A percentile compares a stretch with the other conserved stretches of the same genome.
These are phyloP conservation scores for Thripadectes ignobilis DNA, from an alignment of 2,797 vertebrate genomes.

Conservation along the genomic window DNA sequence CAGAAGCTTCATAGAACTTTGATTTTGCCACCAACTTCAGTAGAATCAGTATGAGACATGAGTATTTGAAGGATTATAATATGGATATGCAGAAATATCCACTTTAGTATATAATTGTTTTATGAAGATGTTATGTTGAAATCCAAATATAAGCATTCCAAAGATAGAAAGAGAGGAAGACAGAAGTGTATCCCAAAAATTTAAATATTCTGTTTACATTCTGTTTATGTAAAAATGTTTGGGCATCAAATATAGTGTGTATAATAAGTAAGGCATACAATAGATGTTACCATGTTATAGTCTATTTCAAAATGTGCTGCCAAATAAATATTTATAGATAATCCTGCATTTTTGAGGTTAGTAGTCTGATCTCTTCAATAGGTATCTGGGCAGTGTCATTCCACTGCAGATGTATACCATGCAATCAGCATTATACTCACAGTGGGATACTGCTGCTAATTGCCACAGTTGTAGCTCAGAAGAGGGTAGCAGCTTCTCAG, in stretches of 20 bases:
- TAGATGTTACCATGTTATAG: neutral
- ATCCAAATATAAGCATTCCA: neutral
- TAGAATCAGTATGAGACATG: rapidly evolving
- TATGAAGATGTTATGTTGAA: neutral
- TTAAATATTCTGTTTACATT: neutral
- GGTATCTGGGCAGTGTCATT: neutral
- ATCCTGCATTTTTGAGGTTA: neutral
- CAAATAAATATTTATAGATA: neutral
- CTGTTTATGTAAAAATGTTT: neutral
- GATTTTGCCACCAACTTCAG: neutral
- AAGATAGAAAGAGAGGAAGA: neutral
- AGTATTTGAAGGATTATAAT: neutral
- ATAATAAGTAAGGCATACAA: neutral
- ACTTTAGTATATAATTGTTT: neutral
- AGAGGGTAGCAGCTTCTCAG: conserved; percentile 15
- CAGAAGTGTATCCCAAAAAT: neutral
- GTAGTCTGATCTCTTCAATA: neutral
- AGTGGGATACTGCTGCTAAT: conserved; percentile 39
- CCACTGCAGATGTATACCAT: neutral
- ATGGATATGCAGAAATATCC: neutral
- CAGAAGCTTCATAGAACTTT: neutral
- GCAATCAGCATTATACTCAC: neutral
- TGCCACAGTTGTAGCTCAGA: conserved; percentile 24
- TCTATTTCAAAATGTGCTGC: neutral
- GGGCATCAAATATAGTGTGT: neutral